phyloP scores from a whole-genome alignment of 2,888 invertebrate genomes.

The Aspidiotus destructor region DNA sequence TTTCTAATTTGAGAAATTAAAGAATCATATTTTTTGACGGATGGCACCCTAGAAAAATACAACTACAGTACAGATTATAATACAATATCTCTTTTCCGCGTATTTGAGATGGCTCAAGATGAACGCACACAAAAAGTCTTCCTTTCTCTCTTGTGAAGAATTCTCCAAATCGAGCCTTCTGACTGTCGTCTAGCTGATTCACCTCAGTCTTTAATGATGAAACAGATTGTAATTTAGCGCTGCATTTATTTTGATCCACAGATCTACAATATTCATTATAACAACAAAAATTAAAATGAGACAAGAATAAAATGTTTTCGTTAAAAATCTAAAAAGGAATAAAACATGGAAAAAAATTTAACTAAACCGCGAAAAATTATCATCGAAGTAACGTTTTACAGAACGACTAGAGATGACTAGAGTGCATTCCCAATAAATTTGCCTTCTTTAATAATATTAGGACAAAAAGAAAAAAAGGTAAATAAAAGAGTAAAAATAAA shows the following conservation, averaged over 20 bases:
- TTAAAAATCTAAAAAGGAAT: background rate
- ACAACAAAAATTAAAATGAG: background rate
- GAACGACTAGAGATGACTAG: background rate
- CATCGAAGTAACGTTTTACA: background rate
- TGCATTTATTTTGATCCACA: background rate
- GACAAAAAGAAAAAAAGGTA: slow-evolving; percentile 4
- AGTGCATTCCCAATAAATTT: background rate
- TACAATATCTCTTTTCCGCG: no score
- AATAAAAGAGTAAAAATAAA: background rate
- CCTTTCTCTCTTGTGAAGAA: no score
- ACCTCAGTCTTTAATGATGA: no score
- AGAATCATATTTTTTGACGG: no score
- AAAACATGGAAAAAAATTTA: background rate
- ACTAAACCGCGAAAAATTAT: no score
- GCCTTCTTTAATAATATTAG: background rate
- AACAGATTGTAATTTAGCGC: background rate
- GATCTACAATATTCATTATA: background rate
- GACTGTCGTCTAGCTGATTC: no score
- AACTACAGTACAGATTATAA: no score
- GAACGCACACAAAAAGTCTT: no score
- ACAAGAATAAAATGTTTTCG: background rate
- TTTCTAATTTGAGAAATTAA: no score
- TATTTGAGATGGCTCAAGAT: no score
- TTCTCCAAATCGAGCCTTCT: no score
- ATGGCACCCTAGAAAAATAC: no score